Percentiles rank a stretch among this genome's conserved stretches.
Evolutionary conservation across 2,113 vertebrate species (phyloP).

Genomic region (Fregetta grallaria): DNA sequence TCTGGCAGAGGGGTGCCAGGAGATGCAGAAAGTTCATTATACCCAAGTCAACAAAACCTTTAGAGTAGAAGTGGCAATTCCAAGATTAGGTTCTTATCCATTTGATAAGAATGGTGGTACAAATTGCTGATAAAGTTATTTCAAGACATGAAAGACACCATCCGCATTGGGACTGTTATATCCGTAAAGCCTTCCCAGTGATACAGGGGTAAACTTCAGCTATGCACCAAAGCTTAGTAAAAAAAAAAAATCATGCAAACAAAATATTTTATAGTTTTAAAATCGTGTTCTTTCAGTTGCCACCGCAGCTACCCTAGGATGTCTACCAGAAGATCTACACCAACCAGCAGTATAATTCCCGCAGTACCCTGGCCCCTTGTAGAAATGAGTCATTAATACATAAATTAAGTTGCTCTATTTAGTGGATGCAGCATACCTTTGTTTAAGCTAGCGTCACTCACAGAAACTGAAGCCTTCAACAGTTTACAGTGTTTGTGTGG

Average conservation of each 20-base stretch:
- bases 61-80: background rate
- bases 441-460: background rate
- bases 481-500: background rate
- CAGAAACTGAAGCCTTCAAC: background rate
- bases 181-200: background rate
- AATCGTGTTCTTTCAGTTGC: background rate
- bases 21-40: background rate
- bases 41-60: background rate
- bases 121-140: background rate
- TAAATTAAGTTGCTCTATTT: background rate
- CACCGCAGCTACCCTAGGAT: background rate
- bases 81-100: background rate
- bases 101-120: background rate
- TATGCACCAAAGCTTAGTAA: background rate
- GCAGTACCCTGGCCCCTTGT: rapidly evolving
- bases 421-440: background rate
- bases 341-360: background rate
- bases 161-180: background rate
- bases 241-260: background rate
- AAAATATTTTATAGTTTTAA: background rate
- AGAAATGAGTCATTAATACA: background rate
- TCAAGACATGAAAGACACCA: background rate
- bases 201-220: background rate
- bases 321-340: background rate
- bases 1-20: background rate